These are phyloP conservation scores for Caloenas nicobarica DNA, from an alignment of 2,113 vertebrate species.

Conservation along the genomic window DNA sequence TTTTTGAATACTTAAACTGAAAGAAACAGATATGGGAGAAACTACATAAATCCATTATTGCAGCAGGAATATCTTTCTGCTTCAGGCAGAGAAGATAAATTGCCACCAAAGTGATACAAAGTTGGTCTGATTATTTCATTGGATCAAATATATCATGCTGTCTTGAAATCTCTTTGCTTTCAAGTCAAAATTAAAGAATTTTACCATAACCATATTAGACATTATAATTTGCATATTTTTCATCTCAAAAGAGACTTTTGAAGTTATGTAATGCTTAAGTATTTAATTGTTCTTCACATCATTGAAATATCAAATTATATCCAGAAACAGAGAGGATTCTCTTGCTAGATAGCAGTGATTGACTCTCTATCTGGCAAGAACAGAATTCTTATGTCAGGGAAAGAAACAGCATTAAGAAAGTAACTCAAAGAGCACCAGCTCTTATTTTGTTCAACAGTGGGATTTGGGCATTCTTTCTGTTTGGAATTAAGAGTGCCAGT, in stretches of 20 bases:
- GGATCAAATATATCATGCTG: slow-evolving; percentile 74
- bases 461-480: neutral
- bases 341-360: slow-evolving; percentile 45
- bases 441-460: neutral
- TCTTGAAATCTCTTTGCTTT: slow-evolving; percentile 75
- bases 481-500: neutral
- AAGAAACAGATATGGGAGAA: slow-evolving; percentile 70
- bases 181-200: slow-evolving; percentile 78
- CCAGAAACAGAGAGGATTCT: slow-evolving; percentile 46
- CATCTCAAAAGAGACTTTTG: slow-evolving; percentile 69
- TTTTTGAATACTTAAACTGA: slow-evolving; percentile 65
- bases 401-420: neutral
- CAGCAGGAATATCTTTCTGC: slow-evolving; percentile 72
- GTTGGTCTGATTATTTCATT: slow-evolving; percentile 78
- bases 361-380: slow-evolving; percentile 59
- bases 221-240: slow-evolving; percentile 78
- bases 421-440: neutral
- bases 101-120: slow-evolving; percentile 70
- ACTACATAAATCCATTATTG: slow-evolving; percentile 73
- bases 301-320: slow-evolving; percentile 65
- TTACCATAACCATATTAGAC: slow-evolving; percentile 73
- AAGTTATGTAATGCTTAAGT: slow-evolving; percentile 71
- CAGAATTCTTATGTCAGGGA: neutral
- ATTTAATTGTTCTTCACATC: slow-evolving; percentile 74
- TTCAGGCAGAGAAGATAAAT: slow-evolving; percentile 77